phyloP scores from a whole-genome alignment of 2,888 invertebrate genomes.

The Malacosoma neustria region DNA sequence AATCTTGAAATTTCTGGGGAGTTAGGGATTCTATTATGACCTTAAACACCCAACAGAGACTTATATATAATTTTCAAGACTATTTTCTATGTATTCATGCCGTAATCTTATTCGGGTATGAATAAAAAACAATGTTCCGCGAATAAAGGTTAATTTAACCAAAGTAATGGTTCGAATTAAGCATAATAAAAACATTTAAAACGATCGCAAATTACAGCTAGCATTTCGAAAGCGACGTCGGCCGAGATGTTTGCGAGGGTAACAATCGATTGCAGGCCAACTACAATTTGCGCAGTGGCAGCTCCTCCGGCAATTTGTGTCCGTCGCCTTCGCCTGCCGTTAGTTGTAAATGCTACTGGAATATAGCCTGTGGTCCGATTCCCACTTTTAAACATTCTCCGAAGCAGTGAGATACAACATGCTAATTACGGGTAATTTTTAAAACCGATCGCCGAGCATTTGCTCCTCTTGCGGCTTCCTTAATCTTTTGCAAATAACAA shows the following conservation, averaged over 20 bases:
- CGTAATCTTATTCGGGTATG: too few species aligned
- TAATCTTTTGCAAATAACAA: conserved; percentile 22
- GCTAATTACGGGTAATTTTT: conserved; percentile 73
- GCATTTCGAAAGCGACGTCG: conserved; percentile 4
- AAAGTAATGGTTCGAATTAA: too few species aligned
- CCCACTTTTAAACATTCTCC: conserved; percentile 60
- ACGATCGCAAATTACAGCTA: not conserved
- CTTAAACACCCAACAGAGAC: too few species aligned
- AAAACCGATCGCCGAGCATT: conserved; percentile 71
- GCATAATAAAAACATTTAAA: conserved; percentile 1
- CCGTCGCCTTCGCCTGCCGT: conserved; percentile 64
- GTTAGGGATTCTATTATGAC: too few species aligned
- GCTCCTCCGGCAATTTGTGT: conserved; percentile 67
- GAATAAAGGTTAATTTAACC: too few species aligned
- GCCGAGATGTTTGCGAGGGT: conserved; percentile 24
- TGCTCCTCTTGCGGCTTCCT: conserved; percentile 60
- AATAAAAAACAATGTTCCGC: too few species aligned
- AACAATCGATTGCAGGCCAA: conserved; percentile 49
- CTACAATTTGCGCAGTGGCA: conserved; percentile 67
- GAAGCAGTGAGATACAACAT: conserved; percentile 58
- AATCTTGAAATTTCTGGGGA: too few species aligned
- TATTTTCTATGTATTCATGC: too few species aligned
- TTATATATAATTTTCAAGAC: too few species aligned
- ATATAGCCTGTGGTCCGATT: conserved; percentile 64
- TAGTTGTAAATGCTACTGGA: conserved; percentile 73